Conservation (phyloP, 2,113 vertebrate genomes). For the Piliocolobus tephrosceles region DNA sequence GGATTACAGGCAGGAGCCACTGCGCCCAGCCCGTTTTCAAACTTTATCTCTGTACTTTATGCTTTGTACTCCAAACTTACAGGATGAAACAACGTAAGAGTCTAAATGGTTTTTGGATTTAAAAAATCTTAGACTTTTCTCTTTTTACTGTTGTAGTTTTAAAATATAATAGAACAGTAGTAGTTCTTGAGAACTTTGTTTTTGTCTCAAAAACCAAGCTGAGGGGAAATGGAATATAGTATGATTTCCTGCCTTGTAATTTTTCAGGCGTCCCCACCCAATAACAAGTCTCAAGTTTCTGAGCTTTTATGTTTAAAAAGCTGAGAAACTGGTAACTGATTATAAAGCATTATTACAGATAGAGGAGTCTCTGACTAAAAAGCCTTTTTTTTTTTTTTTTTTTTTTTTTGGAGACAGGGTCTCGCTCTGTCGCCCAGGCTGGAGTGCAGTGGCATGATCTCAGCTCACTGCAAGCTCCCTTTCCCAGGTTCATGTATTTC, state of each 20-base stretch:
- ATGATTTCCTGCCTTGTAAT: slow-evolving; percentile 31
- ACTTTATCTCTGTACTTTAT: slow-evolving; percentile 5
- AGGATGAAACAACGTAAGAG: not conserved
- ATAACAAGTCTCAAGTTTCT: not conserved
- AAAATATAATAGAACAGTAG: slow-evolving; percentile 33
- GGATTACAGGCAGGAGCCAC: too few relatives aligned
- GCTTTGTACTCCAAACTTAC: not conserved
- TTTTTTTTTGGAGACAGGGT: too few relatives aligned
- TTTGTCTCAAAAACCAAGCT: slow-evolving; percentile 9
- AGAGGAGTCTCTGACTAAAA: not conserved
- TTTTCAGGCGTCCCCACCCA: not conserved
- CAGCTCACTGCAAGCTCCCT: too few relatives aligned
- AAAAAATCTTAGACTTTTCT: slow-evolving; percentile 14
- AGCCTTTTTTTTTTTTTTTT: too few relatives aligned
- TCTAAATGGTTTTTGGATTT: slow-evolving; percentile 33
- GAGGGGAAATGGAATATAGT: not conserved
- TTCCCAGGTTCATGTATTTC: too few relatives aligned
- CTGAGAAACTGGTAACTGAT: not conserved
- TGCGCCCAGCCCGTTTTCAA: not conserved
- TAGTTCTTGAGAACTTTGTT: not conserved
- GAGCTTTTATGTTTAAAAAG: slow-evolving; percentile 9
- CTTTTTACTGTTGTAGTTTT: slow-evolving; percentile 1
- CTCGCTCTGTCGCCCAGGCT: too few relatives aligned
- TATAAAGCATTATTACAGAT: not conserved
- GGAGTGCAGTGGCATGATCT: too few relatives aligned